These are phyloP conservation scores for Pocota personata DNA, from an alignment of 2,888 invertebrate species.

Conservation along the genomic window DNA sequence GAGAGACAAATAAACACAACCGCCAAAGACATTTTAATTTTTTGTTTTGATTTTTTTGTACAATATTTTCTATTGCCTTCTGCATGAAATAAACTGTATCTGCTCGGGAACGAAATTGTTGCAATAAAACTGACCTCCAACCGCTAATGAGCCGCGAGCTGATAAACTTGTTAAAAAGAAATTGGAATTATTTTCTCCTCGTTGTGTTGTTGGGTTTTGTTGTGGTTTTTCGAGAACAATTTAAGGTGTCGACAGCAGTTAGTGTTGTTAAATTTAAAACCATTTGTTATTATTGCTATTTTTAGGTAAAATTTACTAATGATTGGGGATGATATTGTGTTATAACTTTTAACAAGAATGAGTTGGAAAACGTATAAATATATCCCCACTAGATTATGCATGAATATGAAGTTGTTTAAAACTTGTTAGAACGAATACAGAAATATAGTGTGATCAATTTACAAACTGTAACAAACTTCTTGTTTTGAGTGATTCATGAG, in stretches of 20 bases:
- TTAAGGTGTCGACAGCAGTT: background rate
- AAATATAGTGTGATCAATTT: too few relatives aligned
- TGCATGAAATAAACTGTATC: constrained; percentile 4
- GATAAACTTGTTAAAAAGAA: constrained; percentile 43
- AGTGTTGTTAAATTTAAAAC: background rate
- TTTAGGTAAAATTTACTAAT: background rate
- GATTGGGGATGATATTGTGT: too few relatives aligned
- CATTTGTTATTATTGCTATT: background rate
- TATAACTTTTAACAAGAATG: too few relatives aligned
- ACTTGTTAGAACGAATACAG: too few relatives aligned
- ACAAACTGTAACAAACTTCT: too few relatives aligned
- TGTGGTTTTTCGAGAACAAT: background rate
- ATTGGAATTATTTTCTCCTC: constrained; percentile 20
- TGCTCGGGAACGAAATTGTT: background rate
- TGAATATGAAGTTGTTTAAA: too few relatives aligned
- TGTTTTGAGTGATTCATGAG: too few relatives aligned
- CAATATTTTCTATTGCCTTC: background rate
- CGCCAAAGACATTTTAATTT: background rate
- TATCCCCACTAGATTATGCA: too few relatives aligned
- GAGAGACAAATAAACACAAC: background rate
- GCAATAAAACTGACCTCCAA: constrained; percentile 55
- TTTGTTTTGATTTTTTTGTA: background rate
- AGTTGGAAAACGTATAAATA: too few relatives aligned
- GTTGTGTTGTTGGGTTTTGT: background rate
- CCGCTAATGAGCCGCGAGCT: constrained; percentile 45